These are phyloP conservation scores for Diaphora mendica DNA, from an alignment of 2,888 invertebrate genomes.

Conservation along the genomic window DNA sequence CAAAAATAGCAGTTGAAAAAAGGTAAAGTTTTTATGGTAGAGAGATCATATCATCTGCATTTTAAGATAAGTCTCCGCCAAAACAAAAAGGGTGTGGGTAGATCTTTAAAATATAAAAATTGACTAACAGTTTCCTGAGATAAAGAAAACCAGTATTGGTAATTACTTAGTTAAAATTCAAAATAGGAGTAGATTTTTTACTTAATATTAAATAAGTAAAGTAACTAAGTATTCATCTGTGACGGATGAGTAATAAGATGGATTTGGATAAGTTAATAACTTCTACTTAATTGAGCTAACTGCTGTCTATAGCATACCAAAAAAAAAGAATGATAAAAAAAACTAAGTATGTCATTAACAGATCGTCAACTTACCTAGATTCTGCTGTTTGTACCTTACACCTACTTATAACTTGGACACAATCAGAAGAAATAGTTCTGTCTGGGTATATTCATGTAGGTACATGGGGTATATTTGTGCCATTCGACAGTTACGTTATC, in stretches of 20 bases:
- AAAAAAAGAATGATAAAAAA: no score
- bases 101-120: background rate
- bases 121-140: no score
- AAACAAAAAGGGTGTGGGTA: no score
- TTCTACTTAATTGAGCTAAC: background rate
- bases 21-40: no score
- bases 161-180: no score
- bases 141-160: no score
- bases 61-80: background rate
- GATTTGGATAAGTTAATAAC: background rate
- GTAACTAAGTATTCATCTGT: no score
- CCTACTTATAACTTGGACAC: no score
- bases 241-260: background rate
- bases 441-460: background rate
- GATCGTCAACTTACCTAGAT: background rate
- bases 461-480: background rate
- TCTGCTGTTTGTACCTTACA: background rate
- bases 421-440: background rate
- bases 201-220: no score
- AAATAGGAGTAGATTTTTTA: no score
- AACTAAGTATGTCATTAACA: background rate
- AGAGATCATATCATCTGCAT: background rate
- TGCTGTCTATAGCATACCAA: background rate
- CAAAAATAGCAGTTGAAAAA: no score
- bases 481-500: slow-evolving; percentile 30